Conservation (phyloP, 2,113 vertebrate species). For the Paramormyrops kingsleyae region DNA sequence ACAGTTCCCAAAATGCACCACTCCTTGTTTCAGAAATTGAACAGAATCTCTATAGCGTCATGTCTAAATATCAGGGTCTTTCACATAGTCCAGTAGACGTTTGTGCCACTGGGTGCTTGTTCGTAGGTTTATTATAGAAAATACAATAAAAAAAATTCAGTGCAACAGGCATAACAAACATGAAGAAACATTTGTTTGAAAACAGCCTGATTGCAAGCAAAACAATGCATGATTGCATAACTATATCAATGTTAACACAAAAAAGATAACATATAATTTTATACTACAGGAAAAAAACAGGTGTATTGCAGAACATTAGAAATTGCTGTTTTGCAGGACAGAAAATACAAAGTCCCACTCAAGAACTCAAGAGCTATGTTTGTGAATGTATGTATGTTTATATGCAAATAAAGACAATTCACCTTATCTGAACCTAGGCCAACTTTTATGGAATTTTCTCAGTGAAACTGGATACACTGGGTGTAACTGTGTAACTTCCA, state of each 20-base stretch:
- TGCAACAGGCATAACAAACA: neutral
- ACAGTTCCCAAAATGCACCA: neutral
- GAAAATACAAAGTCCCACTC: neutral
- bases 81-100: neutral
- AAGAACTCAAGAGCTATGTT: neutral
- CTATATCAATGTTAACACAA: neutral
- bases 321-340: neutral
- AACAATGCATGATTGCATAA: neutral
- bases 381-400: neutral
- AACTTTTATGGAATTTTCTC: neutral
- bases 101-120: neutral
- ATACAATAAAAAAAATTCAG: neutral
- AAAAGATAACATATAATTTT: neutral
- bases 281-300: neutral
- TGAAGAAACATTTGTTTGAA: neutral
- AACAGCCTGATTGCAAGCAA: neutral
- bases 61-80: neutral
- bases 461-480: neutral
- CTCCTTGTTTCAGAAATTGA: neutral
- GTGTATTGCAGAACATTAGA: neutral
- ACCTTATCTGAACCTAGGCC: neutral
- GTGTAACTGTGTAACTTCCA: neutral
- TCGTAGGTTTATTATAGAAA: neutral
- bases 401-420: neutral
- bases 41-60: neutral